Evolutionary conservation across 2,797 vertebrate species (phyloP).

Genomic region (Eidolon dupreanum): DNA sequence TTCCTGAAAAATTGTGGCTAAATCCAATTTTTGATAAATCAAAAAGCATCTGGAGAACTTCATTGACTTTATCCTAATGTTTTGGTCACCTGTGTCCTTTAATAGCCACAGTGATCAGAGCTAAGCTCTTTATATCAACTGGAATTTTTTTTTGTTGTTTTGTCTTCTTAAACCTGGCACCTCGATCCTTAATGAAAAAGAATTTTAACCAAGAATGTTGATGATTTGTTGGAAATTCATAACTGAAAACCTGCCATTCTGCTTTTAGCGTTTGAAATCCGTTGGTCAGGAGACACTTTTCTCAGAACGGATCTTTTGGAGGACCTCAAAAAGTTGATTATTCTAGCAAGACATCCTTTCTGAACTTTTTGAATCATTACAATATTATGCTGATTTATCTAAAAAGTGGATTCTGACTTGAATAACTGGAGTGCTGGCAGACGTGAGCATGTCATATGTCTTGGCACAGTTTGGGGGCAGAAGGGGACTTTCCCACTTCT

Average conservation of each 20-base stretch:
- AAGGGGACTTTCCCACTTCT: conserved; percentile 72
- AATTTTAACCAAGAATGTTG: neutral
- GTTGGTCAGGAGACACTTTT: conserved; percentile 35
- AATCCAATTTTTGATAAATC: neutral
- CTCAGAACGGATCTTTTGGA: conserved; percentile 42
- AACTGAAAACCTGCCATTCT: conserved; percentile 24
- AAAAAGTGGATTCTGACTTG: conserved; percentile 44
- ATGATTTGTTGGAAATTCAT: conserved; percentile 39
- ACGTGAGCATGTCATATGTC: conserved; percentile 57
- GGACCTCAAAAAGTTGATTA: conserved; percentile 43
- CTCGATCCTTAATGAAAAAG: neutral
- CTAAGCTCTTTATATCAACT: neutral
- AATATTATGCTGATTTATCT: conserved; percentile 62
- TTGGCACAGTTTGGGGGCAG: conserved; percentile 69
- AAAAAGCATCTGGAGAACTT: neutral
- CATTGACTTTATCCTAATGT: neutral
- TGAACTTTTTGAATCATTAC: conserved; percentile 57
- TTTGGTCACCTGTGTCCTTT: neutral
- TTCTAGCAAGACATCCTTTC: conserved; percentile 50
- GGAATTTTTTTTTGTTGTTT: neutral
- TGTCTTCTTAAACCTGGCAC: neutral
- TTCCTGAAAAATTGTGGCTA: neutral
- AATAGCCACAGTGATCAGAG: neutral
- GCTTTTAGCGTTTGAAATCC: conserved; percentile 54
- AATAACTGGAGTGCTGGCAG: conserved; percentile 15